Percentiles rank a stretch among this genome's conserved stretches.
phyloP scores from a whole-genome alignment of 2,888 invertebrate species.

The Palloptera scutellata region DNA sequence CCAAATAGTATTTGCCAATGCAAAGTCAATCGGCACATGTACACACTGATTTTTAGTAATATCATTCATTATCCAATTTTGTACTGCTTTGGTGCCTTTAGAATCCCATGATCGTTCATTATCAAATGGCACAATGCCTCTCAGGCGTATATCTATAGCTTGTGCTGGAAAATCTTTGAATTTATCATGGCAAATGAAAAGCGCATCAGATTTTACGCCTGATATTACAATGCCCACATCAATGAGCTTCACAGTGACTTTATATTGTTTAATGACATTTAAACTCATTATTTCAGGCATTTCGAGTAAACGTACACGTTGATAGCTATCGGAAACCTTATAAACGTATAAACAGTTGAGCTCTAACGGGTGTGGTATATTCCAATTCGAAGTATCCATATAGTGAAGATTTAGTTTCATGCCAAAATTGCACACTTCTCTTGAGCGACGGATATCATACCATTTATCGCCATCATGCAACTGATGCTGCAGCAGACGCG shows the following conservation, averaged over 20 bases:
- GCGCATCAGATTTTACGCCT: slow-evolving; percentile 52
- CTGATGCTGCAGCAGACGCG: slow-evolving; percentile 66
- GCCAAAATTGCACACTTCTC: slow-evolving; percentile 46
- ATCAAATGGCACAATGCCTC: slow-evolving; percentile 67
- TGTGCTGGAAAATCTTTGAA: slow-evolving; percentile 66
- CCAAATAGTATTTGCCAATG: slow-evolving; percentile 51
- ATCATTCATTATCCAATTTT: slow-evolving; percentile 58
- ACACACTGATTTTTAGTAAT: slow-evolving; percentile 50
- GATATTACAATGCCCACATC: slow-evolving; percentile 69
- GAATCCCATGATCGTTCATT: slow-evolving; percentile 68
- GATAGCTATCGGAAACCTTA: slow-evolving; percentile 65
- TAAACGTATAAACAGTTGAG: slow-evolving; percentile 70
- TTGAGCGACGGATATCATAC: slow-evolving; percentile 43
- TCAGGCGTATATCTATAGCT: slow-evolving; percentile 67
- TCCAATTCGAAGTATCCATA: slow-evolving; percentile 42
- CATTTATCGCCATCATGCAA: slow-evolving; percentile 34
- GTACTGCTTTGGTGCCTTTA: slow-evolving; percentile 60
- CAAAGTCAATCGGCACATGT: slow-evolving; percentile 51
- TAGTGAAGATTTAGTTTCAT: slow-evolving; percentile 49
- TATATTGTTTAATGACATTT: slow-evolving; percentile 38
- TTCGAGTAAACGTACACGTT: slow-evolving; percentile 68
- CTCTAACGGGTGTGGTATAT: slow-evolving; percentile 58
- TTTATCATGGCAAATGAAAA: slow-evolving; percentile 66
- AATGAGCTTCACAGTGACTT: slow-evolving; percentile 66
- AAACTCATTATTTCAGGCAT: slow-evolving; percentile 50